Percentiles rank a stretch among this genome's conserved stretches.
Conservation (phyloP, 1,140 invertebrate genomes). For the Ooceraea biroi region DNA sequence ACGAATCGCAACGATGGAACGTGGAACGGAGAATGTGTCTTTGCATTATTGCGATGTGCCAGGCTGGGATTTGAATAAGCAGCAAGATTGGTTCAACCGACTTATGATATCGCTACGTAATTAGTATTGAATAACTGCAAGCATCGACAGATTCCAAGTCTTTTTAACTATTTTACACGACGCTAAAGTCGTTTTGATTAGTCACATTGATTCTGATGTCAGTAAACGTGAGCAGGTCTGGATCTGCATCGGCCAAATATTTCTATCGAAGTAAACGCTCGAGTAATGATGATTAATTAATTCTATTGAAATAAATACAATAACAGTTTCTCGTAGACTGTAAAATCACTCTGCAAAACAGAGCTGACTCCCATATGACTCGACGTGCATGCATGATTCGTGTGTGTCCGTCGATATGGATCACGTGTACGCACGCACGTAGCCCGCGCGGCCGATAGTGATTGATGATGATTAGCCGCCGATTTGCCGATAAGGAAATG, state of each 20-base stretch:
- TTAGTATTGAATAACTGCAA: neutral
- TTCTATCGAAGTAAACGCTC: constrained; percentile 24
- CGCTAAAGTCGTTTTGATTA: neutral
- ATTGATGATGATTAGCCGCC: constrained; percentile 86
- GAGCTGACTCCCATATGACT: neutral
- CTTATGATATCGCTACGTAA: neutral
- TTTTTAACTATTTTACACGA: neutral
- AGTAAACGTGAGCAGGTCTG: neutral
- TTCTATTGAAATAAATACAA: constrained; percentile 35
- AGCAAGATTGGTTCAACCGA: constrained; percentile 5
- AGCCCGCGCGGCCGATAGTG: constrained; percentile 77
- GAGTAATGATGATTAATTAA: constrained; percentile 9
- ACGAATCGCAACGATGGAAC: neutral
- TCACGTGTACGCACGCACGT: constrained; percentile 46
- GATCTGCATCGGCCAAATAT: neutral
- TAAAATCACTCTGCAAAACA: constrained; percentile 20
- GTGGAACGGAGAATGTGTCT: neutral
- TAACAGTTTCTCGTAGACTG: constrained; percentile 19
- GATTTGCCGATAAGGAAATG: constrained; percentile 84
- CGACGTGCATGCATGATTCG: neutral
- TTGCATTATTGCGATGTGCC: neutral
- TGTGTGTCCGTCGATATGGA: constrained; percentile 8
- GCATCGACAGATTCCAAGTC: neutral
- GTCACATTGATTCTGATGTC: neutral
- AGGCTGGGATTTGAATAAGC: no score